Evolutionary conservation across 37 sponge, comb jelly and placozoan genomes (phyloP).

Genomic region (Oscarella lobularis): DNA sequence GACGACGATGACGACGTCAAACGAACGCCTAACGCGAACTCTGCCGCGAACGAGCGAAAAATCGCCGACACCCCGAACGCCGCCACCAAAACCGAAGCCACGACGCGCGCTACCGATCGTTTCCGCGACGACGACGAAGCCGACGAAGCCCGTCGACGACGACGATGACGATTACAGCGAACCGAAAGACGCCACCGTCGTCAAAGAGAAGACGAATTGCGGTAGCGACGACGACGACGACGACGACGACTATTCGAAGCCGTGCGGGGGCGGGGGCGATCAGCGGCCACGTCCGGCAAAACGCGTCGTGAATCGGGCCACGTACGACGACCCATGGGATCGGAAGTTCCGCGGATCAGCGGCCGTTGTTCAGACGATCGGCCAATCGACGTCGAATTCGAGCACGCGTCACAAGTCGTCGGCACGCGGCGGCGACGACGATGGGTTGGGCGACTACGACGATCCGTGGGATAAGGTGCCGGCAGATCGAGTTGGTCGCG

Average conservation of each 20-base stretch:
- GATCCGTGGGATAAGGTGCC: constrained; percentile 1
- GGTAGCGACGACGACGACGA: too few species aligned
- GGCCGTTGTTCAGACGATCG: neutral
- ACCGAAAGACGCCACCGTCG: neutral
- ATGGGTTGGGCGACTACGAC: neutral
- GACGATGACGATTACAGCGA: neutral
- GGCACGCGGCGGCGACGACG: neutral
- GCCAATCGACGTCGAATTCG: neutral
- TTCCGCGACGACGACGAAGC: neutral
- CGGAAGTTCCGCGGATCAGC: neutral
- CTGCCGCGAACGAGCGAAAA: neutral
- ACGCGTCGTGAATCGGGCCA: neutral
- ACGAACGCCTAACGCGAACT: too few species aligned
- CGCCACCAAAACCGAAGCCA: neutral
- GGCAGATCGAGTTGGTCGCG: neutral
- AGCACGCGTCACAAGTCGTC: neutral
- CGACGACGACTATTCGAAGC: neutral
- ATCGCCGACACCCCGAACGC: neutral
- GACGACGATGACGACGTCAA: too few species aligned
- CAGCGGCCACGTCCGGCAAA: too few species aligned
- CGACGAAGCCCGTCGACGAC: too few species aligned
- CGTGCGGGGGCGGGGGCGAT: neutral
- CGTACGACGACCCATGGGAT: neutral
- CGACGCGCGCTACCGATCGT: neutral
- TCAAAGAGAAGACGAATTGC: neutral